Percentiles rank a stretch among this genome's conserved stretches.
phyloP scores from a whole-genome alignment of 2,797 vertebrate species.

The Orientallactaga sibirica region DNA sequence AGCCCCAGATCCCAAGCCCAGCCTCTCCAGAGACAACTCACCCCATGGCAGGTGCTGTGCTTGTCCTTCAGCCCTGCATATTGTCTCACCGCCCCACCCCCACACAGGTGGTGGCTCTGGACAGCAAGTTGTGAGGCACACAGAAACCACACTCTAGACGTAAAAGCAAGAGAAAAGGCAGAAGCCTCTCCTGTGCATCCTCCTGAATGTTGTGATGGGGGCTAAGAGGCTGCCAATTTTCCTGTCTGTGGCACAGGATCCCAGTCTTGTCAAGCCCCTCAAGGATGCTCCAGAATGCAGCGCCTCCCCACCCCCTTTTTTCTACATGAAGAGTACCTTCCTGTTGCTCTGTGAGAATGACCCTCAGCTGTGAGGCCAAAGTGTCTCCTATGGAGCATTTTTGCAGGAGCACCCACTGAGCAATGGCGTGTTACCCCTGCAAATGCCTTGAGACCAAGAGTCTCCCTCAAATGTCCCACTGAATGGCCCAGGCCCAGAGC shows the following conservation, averaged over 20 bases:
- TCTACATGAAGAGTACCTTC: background rate
- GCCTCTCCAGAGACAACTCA: background rate
- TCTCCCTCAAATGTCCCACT: background rate
- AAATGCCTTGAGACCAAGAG: background rate
- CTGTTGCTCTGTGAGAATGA: background rate
- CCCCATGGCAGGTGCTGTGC: accelerated
- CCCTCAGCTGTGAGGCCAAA: background rate
- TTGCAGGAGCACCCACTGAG: background rate
- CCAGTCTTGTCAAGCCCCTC: background rate
- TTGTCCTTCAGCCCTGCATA: background rate
- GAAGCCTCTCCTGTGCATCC: background rate
- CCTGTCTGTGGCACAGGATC: background rate
- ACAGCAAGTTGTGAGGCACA: background rate
- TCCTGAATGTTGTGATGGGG: background rate
- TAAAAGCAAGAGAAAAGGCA: background rate
- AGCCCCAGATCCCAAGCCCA: background rate
- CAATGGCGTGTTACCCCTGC: background rate
- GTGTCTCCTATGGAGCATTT: background rate
- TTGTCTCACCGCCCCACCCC: background rate
- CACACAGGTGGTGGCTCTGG: background rate
- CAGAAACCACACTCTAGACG: background rate
- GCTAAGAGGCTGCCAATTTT: background rate
- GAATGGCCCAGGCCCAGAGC: background rate
- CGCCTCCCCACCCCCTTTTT: no score
- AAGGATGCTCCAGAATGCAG: background rate